Conservation (phyloP, 2,113 vertebrate species). For the Heterotis niloticus region DNA sequence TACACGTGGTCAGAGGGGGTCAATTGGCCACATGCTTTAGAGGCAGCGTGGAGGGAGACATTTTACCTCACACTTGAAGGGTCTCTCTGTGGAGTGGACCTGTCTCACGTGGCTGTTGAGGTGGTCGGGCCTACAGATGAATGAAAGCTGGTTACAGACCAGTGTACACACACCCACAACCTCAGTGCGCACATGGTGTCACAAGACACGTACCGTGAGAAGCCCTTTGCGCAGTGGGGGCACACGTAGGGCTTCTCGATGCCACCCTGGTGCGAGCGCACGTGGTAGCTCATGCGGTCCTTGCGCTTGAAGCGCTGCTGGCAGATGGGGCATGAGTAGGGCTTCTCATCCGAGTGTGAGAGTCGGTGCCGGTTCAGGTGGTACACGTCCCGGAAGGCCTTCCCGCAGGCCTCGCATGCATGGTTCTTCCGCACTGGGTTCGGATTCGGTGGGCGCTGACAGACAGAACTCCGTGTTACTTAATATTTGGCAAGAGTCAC, state of each 20-base stretch:
- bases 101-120: conserved; percentile 96
- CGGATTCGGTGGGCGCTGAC: conserved; percentile 35
- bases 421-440: conserved; percentile 88
- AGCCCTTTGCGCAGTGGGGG: conserved; percentile 95
- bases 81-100: conserved; percentile 95
- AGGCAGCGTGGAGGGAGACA: not conserved
- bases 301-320: conserved; percentile 97
- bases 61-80: conserved; percentile 97
- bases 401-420: conserved; percentile 95
- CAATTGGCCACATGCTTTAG: not conserved
- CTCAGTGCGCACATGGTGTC: not conserved
- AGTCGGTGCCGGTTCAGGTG: conserved; percentile 97
- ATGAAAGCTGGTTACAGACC: conserved; percentile 12
- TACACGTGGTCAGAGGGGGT: not conserved
- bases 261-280: conserved; percentile 94
- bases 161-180: not conserved
- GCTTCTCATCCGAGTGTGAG: conserved; percentile 97
- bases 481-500: no score
- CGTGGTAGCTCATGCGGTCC: conserved; percentile 96
- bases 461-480: not conserved
- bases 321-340: conserved; percentile 91
- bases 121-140: conserved; percentile 83
- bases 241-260: conserved; percentile 97
- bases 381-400: conserved; percentile 96
- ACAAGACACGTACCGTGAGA: conserved; percentile 78